Base-by-base conservation (phyloP, 1,140 invertebrate genomes). In the Tyrophagus putrescentiae region DNA sequence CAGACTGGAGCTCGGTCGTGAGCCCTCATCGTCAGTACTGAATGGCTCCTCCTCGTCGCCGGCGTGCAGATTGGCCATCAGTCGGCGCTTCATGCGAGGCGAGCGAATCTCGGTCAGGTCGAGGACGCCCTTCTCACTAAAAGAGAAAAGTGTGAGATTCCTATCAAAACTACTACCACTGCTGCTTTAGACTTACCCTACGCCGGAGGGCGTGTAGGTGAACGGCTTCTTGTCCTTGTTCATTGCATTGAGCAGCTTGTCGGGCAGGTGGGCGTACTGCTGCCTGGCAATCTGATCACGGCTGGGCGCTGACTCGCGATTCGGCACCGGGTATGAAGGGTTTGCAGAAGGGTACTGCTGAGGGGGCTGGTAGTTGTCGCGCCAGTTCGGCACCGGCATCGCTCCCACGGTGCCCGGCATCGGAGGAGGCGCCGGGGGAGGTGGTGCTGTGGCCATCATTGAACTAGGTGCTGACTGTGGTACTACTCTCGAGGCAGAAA, bases 201-300 rank as follows among this genome's bases (percentile, higher is more conserved):
- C 54, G 56, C 89, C 89, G 13, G 85, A 85, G 3, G 88, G 89
- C 16, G 88, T 91, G 69, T 94, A 94, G 2, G 89, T 93, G 70
- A 93, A 94, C 1, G 89, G 89, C 69, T 73, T 92, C 71, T 92
- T 94, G 70, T 94, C 89, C 74, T 91, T 89, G 80, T 89, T 82
- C 86, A 93, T 89, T 4, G 88, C 87, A 68, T 88, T 88, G 68
- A 91, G 86, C 29, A 94, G 84, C 48, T 85, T 87, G 41, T 84
- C 81, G 60, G 88, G 89, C 44, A 88, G 85, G 69, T 67, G 62
- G 11, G 58, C 57, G 50, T 62, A 67, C 54, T 67, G 66, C 25
- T 64, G 23, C 16, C 60, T 27, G 29, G 54, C 13, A 6, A 61
- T 41, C 25, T 62, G 54, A 13, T 60, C 39, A 25, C 50, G 18